These are phyloP conservation scores for Heteromormyrus szaboi DNA, from an alignment of 2,797 vertebrate genomes.

Conservation along the genomic window DNA sequence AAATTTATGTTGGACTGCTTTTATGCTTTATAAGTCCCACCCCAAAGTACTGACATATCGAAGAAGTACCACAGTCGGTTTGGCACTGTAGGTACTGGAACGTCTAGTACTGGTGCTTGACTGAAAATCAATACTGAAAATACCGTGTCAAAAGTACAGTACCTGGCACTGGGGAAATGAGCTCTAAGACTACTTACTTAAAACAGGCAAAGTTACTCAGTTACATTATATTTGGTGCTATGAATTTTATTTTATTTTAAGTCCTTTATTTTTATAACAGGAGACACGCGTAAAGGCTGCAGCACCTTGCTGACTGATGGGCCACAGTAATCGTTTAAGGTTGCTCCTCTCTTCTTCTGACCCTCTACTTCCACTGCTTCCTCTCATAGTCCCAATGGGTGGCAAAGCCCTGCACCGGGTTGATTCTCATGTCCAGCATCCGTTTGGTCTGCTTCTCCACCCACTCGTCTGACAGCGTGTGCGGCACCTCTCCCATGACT, in stretches of 20 bases:
- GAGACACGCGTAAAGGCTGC: neutral
- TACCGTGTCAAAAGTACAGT: neutral
- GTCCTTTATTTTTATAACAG: neutral
- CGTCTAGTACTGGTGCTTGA: too few species aligned
- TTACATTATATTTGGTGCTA: neutral
- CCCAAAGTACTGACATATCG: too few species aligned
- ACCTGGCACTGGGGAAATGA: neutral
- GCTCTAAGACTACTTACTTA: neutral
- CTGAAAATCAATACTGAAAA: too few species aligned
- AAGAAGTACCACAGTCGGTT: neutral
- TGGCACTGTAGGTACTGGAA: neutral
- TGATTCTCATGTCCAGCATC: slow-evolving; percentile 51
- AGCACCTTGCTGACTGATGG: neutral
- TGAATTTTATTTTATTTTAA: neutral
- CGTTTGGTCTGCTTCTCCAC: slow-evolving; percentile 46
- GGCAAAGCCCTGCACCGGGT: slow-evolving; percentile 42
- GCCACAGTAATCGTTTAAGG: neutral
- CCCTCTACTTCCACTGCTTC: slow-evolving; percentile 47
- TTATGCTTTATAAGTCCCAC: too few species aligned
- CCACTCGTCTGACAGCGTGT: slow-evolving; percentile 45
- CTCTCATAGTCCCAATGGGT: slow-evolving; percentile 51
- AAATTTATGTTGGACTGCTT: too few species aligned
- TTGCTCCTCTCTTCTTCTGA: neutral
- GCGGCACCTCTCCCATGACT: slow-evolving; percentile 51
- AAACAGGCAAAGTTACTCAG: neutral